These are phyloP conservation scores for Asteroscopus sphinx DNA, from an alignment of 2,888 invertebrate species.

Conservation along the genomic window DNA sequence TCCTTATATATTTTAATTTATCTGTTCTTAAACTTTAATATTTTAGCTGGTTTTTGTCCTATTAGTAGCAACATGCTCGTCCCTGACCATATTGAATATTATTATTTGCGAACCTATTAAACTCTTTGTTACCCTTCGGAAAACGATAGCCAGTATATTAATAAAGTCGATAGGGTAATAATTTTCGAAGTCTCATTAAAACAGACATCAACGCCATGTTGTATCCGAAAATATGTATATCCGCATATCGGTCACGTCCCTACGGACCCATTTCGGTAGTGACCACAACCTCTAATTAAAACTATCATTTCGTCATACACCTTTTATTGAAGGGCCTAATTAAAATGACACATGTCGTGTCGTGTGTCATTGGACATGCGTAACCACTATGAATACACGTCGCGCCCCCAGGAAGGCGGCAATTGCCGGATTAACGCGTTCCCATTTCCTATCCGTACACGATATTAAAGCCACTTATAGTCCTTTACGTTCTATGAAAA, in stretches of 20 bases:
- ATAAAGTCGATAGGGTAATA: too few relatives aligned
- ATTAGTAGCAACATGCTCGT: too few relatives aligned
- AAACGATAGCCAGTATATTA: too few relatives aligned
- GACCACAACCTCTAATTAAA: conserved; percentile 20
- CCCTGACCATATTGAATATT: too few relatives aligned
- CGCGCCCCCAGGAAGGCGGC: conserved; percentile 66
- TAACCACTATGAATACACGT: conserved; percentile 38
- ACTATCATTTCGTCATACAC: conserved; percentile 13
- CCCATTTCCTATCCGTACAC: conserved; percentile 56
- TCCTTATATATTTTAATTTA: too few relatives aligned
- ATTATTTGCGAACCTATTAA: too few relatives aligned
- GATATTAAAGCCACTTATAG: conserved; percentile 28
- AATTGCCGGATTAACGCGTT: conserved; percentile 68
- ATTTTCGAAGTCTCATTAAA: too few relatives aligned
- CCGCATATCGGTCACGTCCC: conserved; percentile 24
- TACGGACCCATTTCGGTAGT: conserved; percentile 3
- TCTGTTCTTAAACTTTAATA: too few relatives aligned
- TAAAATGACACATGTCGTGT: conserved; percentile 14
- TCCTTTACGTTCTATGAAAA: conserved; percentile 26
- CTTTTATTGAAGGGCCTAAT: conserved; percentile 14
- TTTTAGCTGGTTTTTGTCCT: too few relatives aligned
- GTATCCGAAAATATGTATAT: conserved; percentile 10
- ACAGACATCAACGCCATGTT: not conserved
- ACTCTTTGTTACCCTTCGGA: too few relatives aligned
- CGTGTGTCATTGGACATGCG: conserved; percentile 48